Conservation (phyloP, 2,113 vertebrate genomes). For the Eonycteris spelaea region DNA sequence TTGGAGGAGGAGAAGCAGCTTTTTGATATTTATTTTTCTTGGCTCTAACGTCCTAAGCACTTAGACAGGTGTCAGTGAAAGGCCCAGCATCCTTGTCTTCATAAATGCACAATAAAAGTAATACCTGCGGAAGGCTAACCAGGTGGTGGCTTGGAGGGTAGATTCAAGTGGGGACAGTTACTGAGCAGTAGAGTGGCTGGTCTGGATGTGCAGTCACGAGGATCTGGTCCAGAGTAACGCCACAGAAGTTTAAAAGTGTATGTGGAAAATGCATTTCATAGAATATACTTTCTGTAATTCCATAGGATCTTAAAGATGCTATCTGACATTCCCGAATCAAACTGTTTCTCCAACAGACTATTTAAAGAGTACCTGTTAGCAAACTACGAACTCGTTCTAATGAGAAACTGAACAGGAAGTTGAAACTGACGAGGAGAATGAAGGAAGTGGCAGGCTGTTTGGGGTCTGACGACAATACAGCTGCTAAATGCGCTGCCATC, state of each 20-base stretch:
- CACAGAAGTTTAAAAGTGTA: rapidly evolving
- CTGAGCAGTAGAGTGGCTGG: neutral
- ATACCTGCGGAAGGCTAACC: neutral
- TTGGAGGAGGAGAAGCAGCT: neutral
- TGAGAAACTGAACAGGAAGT: neutral
- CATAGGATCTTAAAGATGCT: neutral
- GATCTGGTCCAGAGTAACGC: neutral
- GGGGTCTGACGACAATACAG: rapidly evolving
- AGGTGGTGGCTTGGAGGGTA: neutral
- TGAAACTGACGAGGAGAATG: neutral
- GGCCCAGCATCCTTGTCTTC: neutral
- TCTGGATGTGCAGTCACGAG: rapidly evolving
- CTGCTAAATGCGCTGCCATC: rapidly evolving
- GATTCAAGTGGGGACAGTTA: neutral
- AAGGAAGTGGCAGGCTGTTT: neutral
- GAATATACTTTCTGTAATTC: neutral
- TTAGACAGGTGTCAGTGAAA: neutral
- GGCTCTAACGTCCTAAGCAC: neutral
- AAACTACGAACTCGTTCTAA: neutral
- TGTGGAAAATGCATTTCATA: neutral
- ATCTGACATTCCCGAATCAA: neutral
- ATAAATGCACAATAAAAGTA: neutral
- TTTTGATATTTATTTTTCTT: neutral
- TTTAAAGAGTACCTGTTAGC: neutral
- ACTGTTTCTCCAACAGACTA: neutral